Evolutionary conservation across 2,113 vertebrate genomes (phyloP).

Genomic region (Platysternon megacephalum): DNA sequence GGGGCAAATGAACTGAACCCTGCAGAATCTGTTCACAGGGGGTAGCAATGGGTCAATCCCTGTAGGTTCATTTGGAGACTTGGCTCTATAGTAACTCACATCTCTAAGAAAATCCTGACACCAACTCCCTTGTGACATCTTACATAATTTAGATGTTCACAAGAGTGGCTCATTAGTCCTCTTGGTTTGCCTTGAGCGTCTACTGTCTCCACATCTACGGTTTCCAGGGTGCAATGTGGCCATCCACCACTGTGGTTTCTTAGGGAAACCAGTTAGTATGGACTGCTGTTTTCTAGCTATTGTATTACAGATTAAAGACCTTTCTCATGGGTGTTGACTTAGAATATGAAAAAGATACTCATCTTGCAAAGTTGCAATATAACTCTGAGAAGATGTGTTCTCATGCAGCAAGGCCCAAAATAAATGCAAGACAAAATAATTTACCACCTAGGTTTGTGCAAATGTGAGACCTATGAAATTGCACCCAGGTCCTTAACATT

Average conservation of each 20-base stretch:
- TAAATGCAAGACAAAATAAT: no score
- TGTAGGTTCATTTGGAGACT: neutral
- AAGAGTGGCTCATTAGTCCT: neutral
- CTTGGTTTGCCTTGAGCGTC: neutral
- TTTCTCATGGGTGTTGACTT: neutral
- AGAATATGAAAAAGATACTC: no score
- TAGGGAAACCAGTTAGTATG: neutral
- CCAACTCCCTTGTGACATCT: neutral
- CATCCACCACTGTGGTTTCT: neutral
- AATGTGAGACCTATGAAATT: no score
- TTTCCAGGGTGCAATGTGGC: neutral
- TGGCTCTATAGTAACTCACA: neutral
- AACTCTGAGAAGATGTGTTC: no score
- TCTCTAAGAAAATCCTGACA: neutral
- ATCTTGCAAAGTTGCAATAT: no score
- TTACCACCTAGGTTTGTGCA: no score
- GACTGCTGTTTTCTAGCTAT: neutral
- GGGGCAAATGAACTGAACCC: neutral
- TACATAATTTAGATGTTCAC: neutral
- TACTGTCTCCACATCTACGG: neutral
- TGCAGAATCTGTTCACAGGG: neutral
- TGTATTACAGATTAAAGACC: neutral
- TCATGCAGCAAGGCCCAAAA: no score
- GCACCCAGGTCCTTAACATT: no score
- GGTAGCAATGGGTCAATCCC: neutral